Evolutionary conservation across 2,113 vertebrate species (phyloP).

Genomic region (Psephotus haematonotus): DNA sequence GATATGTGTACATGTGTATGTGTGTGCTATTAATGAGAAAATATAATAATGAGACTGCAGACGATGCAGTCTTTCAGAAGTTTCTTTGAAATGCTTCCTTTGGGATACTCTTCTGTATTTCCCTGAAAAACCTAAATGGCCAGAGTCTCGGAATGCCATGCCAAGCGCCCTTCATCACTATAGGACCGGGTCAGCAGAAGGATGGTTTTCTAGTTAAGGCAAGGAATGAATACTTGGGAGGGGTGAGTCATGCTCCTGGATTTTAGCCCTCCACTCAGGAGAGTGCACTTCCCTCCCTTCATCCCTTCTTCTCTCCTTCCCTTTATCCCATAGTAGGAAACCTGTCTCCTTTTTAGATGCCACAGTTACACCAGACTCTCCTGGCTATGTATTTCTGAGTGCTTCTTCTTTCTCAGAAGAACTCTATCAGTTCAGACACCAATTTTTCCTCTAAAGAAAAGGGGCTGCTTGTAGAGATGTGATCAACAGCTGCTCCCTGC

Average conservation of each 20-base stretch:
- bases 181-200: not conserved
- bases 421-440: not conserved
- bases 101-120: not conserved
- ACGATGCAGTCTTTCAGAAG: not conserved
- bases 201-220: not conserved
- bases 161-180: not conserved
- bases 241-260: not conserved
- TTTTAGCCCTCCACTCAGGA: not conserved
- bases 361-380: not conserved
- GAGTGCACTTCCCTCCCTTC: not conserved
- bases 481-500: not conserved
- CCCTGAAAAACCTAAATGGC: not conserved
- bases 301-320: not conserved
- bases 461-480: not conserved
- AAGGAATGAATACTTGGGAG: not conserved
- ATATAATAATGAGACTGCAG: not conserved
- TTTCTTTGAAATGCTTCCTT: not conserved
- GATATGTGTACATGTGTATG: too few relatives aligned
- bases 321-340: not conserved
- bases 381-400: not conserved
- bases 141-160: not conserved
- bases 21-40: not conserved
- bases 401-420: not conserved
- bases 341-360: not conserved
- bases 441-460: not conserved